These are phyloP conservation scores for Malacoctenus gilli DNA, from an alignment of 2,797 vertebrate genomes.

Conservation along the genomic window DNA sequence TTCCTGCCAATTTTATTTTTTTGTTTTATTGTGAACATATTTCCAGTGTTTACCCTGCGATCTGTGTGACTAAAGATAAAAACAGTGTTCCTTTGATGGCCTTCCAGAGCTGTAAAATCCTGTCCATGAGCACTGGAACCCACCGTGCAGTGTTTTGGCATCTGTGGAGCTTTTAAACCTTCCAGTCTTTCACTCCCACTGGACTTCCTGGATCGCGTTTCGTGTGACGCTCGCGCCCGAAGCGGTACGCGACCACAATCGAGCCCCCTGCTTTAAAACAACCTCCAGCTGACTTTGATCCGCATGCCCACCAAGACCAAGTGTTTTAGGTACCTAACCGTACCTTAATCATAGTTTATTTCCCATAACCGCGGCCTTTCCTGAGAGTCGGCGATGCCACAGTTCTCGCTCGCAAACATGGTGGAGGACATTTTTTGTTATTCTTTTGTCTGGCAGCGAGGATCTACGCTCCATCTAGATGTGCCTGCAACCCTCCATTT, in stretches of 20 bases:
- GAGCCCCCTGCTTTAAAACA: neutral
- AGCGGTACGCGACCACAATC: neutral
- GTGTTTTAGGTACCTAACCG: neutral
- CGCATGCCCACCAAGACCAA: neutral
- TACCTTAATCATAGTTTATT: neutral
- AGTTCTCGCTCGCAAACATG: neutral
- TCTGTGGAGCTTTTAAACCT: constrained; percentile 17
- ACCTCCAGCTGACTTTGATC: neutral
- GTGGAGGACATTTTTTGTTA: neutral
- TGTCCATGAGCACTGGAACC: constrained; percentile 1
- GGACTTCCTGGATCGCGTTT: constrained; percentile 14
- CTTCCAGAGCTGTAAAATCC: constrained; percentile 6
- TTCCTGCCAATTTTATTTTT: neutral
- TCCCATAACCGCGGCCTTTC: neutral
- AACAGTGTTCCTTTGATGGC: neutral
- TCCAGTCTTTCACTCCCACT: constrained; percentile 1
- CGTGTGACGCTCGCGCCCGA: constrained; percentile 5
- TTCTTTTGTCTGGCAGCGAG: constrained; percentile 9
- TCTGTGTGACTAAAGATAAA: constrained; percentile 1
- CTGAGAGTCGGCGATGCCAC: neutral
- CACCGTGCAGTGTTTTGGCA: constrained; percentile 2
- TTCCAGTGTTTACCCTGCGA: constrained; percentile 12
- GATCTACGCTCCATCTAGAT: too few relatives aligned
- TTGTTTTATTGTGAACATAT: constrained; percentile 5
- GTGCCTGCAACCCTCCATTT: too few relatives aligned